These are phyloP conservation scores for Tokudaia muenninki DNA, from an alignment of 2,797 vertebrate genomes.

Conservation along the genomic window DNA sequence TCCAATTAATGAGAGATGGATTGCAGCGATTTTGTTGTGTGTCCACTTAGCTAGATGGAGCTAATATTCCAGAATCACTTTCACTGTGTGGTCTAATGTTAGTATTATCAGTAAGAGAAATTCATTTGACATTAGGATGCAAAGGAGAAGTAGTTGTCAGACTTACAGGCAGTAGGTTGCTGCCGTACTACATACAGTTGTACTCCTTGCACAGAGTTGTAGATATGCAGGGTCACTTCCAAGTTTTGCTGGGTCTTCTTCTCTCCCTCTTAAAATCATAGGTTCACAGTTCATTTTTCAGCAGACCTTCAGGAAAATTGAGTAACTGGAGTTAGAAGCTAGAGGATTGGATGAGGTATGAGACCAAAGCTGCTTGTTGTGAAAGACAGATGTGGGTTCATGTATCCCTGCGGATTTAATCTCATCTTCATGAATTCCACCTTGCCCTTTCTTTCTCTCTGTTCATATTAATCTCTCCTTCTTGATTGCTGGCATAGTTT, in stretches of 20 bases:
- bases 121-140: background rate
- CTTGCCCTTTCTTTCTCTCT: background rate
- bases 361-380: background rate
- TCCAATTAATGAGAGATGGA: background rate
- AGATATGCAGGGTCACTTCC: background rate
- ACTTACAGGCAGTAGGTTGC: background rate
- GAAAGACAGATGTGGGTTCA: background rate
- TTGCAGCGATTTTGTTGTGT: background rate
- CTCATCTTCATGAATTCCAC: background rate
- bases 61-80: slow-evolving; percentile 7
- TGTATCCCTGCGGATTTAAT: background rate
- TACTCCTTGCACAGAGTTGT: background rate
- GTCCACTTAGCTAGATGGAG: background rate
- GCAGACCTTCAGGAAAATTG: background rate
- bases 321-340: background rate
- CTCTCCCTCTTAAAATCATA: background rate
- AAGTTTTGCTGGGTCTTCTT: background rate
- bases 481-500: background rate
- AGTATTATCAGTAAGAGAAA: background rate
- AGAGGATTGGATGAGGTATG: background rate
- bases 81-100: background rate
- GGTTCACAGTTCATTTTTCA: background rate
- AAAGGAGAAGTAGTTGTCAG: background rate
- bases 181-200: background rate
- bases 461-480: slow-evolving; percentile 7